Evolutionary conservation across 2,113 vertebrate genomes (phyloP), one percentile per base, ranked within the genome.

Genomic region (Stegastes partitus): DNA sequence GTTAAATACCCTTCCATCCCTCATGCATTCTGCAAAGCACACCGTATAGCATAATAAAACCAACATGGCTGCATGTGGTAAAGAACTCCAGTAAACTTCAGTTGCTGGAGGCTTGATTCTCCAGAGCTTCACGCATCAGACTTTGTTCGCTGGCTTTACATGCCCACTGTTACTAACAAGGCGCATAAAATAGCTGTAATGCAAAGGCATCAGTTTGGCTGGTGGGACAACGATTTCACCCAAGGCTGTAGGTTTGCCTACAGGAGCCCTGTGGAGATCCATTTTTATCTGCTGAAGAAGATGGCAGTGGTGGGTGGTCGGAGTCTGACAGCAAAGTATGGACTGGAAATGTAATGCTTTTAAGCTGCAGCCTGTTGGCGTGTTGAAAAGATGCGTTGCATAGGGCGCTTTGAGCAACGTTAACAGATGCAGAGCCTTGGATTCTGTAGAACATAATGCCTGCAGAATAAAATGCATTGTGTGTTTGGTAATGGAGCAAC

Each of bases 221-320:
- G 34, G 37, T 50, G 50, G 44, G 39, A 44, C 21, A 28, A 50
- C 15, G 49, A 8, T 21, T 65, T 69, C 18, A 65, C 53, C 55
- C 1, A 37, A 61, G 45, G 78, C 56, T 42, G 11, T 22, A 10
- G 25, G 58, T 68, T 67, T 65, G 31, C 69, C 58, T 61, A 28
- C 63, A 58, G 26, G 39, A 79, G 47, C n/a, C 69, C 64, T 21
- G 62, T 61, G 47, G 67, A 75, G 58, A 85, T 80, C 55, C 47
- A 70, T 81, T 76, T 82, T 74, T 42, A 78, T 81, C 85, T 56
- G 50, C 69, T n/a, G 28, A 56, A 44, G 55, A 65, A 62, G 64
- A 72, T 19, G 16, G 69, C 11, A 55, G 49, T 63, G 56, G 81
- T 68, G 74, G 81, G 74, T 31, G 72, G 77, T 44, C 37, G 12